phyloP scores from a whole-genome alignment of 2,888 invertebrate species.

The Boloria selene region DNA sequence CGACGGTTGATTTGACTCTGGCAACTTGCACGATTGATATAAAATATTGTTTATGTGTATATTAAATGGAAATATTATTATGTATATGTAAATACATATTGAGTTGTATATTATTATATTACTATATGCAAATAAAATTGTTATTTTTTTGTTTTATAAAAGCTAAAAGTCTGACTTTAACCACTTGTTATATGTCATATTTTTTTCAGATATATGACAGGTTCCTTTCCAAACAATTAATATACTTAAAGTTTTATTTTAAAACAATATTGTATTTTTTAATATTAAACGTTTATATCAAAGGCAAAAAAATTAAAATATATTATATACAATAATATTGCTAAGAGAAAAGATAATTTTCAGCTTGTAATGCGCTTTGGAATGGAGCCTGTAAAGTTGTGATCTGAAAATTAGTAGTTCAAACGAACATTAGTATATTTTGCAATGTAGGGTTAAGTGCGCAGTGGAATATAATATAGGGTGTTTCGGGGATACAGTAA shows the following conservation, averaged over 20 bases:
- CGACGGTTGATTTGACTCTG: conserved; percentile 43
- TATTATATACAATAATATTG: neutral
- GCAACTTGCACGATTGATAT: conserved; percentile 66
- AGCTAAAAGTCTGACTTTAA: conserved; percentile 81
- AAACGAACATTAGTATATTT: conserved; percentile 63
- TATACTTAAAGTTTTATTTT: conserved; percentile 1
- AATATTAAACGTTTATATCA: conserved; percentile 8
- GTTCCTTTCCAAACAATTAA: conserved; percentile 29
- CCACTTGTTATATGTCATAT: conserved; percentile 73
- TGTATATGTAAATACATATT: conserved; percentile 81
- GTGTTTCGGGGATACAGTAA: conserved; percentile 68
- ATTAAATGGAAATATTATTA: conserved; percentile 74
- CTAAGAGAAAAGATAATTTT: neutral
- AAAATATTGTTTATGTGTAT: conserved; percentile 77
- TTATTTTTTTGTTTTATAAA: conserved; percentile 75
- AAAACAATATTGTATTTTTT: conserved; percentile 9
- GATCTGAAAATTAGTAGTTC: conserved; percentile 71
- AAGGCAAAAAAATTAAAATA: neutral
- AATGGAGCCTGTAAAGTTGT: conserved; percentile 45
- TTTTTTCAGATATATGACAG: conserved; percentile 61
- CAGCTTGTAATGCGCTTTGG: conserved; percentile 23
- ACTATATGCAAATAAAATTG: conserved; percentile 78
- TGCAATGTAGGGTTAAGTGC: conserved; percentile 64
- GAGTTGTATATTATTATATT: conserved; percentile 72
- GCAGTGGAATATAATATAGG: conserved; percentile 57